These are phyloP conservation scores for Oceanites oceanicus DNA, from an alignment of 2,113 vertebrate species.

Conservation along the genomic window DNA sequence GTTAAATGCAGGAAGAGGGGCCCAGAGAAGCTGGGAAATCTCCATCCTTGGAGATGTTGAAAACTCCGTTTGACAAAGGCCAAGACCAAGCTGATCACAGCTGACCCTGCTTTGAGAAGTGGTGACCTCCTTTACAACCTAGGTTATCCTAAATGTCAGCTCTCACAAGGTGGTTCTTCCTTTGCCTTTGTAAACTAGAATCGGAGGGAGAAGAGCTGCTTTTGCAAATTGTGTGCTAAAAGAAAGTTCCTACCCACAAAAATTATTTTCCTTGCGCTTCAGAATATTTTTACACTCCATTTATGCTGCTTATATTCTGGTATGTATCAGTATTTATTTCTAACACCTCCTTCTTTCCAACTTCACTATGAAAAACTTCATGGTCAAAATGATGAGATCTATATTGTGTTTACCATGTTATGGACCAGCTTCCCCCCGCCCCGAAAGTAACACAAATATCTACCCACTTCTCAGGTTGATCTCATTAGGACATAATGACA, in stretches of 20 bases:
- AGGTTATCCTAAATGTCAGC: background rate
- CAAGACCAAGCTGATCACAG: background rate
- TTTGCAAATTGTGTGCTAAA: background rate
- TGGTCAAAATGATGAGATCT: background rate
- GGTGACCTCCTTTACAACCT: background rate
- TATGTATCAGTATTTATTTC: background rate
- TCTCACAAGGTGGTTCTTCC: background rate
- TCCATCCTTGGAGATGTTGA: background rate
- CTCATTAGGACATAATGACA: background rate
- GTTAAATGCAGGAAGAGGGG: background rate
- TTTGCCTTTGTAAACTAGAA: background rate
- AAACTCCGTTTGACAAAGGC: background rate
- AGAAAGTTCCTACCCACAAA: background rate
- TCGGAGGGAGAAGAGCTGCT: background rate
- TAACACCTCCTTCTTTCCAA: background rate
- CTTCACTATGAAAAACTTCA: background rate
- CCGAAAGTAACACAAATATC: background rate
- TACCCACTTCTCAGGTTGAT: background rate
- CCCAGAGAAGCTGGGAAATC: background rate
- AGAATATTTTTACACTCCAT: background rate
- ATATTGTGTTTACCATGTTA: fast-evolving
- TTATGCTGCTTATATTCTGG: background rate
- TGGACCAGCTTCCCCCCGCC: background rate
- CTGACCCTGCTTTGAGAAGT: background rate
- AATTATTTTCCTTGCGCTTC: background rate